phyloP scores from a whole-genome alignment of 2,113 vertebrate species.

The Bostrychus sinensis region DNA sequence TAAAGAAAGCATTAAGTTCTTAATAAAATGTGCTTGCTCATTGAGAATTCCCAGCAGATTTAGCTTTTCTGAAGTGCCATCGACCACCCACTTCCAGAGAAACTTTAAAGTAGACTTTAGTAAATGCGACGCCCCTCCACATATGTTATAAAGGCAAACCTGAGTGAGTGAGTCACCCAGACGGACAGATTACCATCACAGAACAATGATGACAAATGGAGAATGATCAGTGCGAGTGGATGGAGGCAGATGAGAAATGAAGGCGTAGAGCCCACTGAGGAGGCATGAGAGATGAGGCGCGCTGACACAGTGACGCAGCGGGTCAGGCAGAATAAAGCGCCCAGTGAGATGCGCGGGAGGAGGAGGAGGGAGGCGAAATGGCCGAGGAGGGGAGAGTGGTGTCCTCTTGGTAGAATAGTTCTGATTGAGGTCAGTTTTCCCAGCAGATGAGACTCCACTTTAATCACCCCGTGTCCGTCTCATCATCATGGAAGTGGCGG shows the following conservation, averaged over 20 bases:
- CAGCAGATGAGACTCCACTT: constrained; percentile 73
- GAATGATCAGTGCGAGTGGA: constrained; percentile 57
- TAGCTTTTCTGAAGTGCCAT: too few relatives aligned
- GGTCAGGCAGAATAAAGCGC: constrained; percentile 66
- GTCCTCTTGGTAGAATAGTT: constrained; percentile 60
- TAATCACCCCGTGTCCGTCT: constrained; percentile 71
- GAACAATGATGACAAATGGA: constrained; percentile 67
- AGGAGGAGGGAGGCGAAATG: constrained; percentile 48
- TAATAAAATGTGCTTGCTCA: too few relatives aligned
- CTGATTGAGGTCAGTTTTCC: constrained; percentile 79
- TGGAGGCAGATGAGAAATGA: constrained; percentile 47
- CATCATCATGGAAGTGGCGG: constrained; percentile 70
- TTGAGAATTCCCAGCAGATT: too few relatives aligned
- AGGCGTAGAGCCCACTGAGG: constrained; percentile 30
- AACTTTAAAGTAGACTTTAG: constrained; percentile 3
- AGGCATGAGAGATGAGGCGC: constrained; percentile 56
- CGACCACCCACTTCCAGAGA: neutral
- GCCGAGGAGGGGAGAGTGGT: constrained; percentile 25
- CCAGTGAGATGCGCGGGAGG: constrained; percentile 54
- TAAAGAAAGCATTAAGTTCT: too few relatives aligned
- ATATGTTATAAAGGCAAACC: constrained; percentile 27
- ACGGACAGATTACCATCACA: constrained; percentile 57
- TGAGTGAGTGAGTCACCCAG: constrained; percentile 19
- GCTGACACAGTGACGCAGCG: constrained; percentile 56
- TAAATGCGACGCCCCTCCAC: constrained; percentile 15